phyloP scores from a whole-genome alignment of 1,140 invertebrate genomes.

The Wiebesia pumilae region DNA sequence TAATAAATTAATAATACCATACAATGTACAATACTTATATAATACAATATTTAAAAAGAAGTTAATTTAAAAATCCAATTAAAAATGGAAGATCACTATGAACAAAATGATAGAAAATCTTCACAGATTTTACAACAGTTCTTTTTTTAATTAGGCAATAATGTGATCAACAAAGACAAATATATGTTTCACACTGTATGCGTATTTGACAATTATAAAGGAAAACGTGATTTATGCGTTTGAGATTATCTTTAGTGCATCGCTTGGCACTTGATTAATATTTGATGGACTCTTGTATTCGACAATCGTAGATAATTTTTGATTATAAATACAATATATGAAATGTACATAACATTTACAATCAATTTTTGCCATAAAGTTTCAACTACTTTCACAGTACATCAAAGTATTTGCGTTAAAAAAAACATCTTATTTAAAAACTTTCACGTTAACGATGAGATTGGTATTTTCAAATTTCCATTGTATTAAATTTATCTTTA shows the following conservation, averaged over 20 bases:
- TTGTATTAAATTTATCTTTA: slow-evolving; percentile 35
- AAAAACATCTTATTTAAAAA: slow-evolving; percentile 26
- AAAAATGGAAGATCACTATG: neutral
- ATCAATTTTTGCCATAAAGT: slow-evolving; percentile 17
- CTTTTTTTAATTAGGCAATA: neutral
- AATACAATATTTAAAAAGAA: slow-evolving; percentile 8
- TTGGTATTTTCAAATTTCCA: neutral
- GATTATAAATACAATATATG: slow-evolving; percentile 42
- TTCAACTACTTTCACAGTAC: neutral
- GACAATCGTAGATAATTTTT: slow-evolving; percentile 24
- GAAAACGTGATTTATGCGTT: slow-evolving; percentile 51
- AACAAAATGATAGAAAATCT: slow-evolving; percentile 6
- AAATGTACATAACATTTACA: slow-evolving; percentile 48
- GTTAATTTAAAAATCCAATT: neutral
- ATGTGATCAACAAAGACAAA: neutral
- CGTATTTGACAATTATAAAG: slow-evolving; percentile 27
- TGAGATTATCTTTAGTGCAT: slow-evolving; percentile 59
- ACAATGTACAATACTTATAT: neutral
- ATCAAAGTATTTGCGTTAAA: neutral
- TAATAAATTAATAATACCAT: neutral
- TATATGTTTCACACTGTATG: slow-evolving; percentile 32
- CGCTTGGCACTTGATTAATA: slow-evolving; percentile 63
- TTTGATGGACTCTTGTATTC: slow-evolving; percentile 42
- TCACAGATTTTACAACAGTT: neutral
- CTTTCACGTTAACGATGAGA: neutral